A percentile compares a stretch with the other conserved stretches of the same genome.
phyloP scores from a whole-genome alignment of 2,113 vertebrate species.

The Nicator chloris region DNA sequence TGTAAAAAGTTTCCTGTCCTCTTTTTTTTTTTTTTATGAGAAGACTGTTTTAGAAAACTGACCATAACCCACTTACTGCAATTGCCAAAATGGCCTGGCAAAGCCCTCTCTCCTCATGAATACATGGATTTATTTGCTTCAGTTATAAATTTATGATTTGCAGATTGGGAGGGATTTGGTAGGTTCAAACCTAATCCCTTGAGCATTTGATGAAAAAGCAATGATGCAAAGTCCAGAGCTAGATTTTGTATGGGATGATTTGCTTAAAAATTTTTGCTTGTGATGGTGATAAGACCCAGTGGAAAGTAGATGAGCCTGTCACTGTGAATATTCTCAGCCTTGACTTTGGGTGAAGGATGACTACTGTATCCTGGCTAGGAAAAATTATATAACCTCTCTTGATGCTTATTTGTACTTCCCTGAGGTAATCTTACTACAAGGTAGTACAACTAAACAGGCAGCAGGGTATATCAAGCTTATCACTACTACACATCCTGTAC shows the following conservation, averaged over 20 bases:
- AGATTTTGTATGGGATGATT: conserved; percentile 3
- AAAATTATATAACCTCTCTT: not conserved
- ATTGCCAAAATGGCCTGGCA: not conserved
- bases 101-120: not conserved
- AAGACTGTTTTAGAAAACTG: not conserved
- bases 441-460: not conserved
- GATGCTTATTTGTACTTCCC: not conserved
- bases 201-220: conserved; percentile 18
- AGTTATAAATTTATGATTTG: conserved; percentile 27
- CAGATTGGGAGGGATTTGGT: conserved; percentile 32
- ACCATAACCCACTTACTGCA: not conserved
- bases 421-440: not conserved
- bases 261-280: not conserved
- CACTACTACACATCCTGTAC: not conserved
- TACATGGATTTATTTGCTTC: not conserved
- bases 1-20: not conserved
- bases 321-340: not conserved
- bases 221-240: conserved; percentile 17
- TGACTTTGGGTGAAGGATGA: not conserved
- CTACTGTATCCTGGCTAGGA: not conserved
- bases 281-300: not conserved
- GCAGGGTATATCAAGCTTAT: not conserved
- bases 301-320: not conserved
- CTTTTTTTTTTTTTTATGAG: not conserved
- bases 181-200: not conserved